Conservation (phyloP, 2,113 vertebrate species). For the Phoenicopterus ruber region DNA sequence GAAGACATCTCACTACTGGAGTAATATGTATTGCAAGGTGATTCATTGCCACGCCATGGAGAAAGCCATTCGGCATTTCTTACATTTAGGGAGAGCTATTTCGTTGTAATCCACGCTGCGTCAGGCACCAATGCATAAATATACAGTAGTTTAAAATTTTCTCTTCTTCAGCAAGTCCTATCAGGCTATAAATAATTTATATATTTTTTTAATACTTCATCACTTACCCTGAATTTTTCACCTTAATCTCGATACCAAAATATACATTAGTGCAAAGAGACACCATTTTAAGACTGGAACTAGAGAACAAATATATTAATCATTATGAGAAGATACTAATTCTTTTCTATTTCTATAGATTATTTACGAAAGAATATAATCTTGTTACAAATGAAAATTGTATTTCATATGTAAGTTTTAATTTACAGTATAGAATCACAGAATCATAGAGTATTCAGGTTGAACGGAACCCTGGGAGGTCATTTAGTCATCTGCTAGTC, state of each 20-base stretch:
- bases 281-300: neutral
- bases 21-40: neutral
- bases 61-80: neutral
- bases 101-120: neutral
- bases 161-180: neutral
- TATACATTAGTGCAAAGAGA: neutral
- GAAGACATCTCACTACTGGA: neutral
- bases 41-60: neutral
- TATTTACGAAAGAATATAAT: neutral
- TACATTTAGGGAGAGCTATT: neutral
- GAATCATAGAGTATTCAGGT: neutral
- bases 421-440: neutral
- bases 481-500: slow-evolving; percentile 5
- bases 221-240: neutral
- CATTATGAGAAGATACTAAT: neutral
- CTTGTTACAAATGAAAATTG: neutral
- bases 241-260: neutral
- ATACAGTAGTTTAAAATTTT: neutral
- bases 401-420: neutral
- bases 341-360: neutral
- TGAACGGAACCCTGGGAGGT: slow-evolving; percentile 9
- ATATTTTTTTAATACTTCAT: neutral
- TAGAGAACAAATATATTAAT: slow-evolving; percentile 22
- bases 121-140: neutral
- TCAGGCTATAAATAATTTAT: neutral